A percentile compares a stretch with the other conserved stretches of the same genome.
Evolutionary conservation across 2,797 vertebrate genomes (phyloP).

Genomic region (Chanos chanos): DNA sequence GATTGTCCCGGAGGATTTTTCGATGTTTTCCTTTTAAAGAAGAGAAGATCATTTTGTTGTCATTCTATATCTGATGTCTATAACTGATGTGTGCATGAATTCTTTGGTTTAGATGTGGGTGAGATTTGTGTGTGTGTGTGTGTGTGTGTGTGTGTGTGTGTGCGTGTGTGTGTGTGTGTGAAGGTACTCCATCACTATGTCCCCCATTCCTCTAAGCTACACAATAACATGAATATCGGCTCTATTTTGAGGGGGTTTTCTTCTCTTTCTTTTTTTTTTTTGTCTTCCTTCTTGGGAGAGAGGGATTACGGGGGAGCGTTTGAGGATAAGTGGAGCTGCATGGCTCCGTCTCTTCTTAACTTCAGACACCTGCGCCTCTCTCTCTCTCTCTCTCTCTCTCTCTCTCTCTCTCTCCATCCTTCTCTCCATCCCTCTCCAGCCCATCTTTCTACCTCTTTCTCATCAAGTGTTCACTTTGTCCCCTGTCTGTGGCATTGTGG

Average conservation of each 20-base stretch:
- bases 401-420: slow-evolving; percentile 21
- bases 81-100: slow-evolving; percentile 13
- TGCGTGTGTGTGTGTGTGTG: slow-evolving; percentile 17
- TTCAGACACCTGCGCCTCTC: slow-evolving; percentile 56
- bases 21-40: no score
- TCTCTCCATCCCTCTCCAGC: slow-evolving; percentile 56
- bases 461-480: slow-evolving; percentile 83
- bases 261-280: slow-evolving; percentile 21
- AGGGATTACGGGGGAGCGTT: slow-evolving; percentile 25
- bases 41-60: no score
- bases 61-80: no score
- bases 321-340: slow-evolving; percentile 35
- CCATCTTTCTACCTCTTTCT: slow-evolving; percentile 70
- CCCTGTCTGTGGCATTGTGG: slow-evolving; percentile 75
- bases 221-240: background rate
- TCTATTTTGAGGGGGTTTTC: no score
- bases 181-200: no score
- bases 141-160: slow-evolving; percentile 16
- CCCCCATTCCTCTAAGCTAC: background rate
- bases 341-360: slow-evolving; percentile 39
- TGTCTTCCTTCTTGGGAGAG: slow-evolving; percentile 8
- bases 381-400: slow-evolving; percentile 9
- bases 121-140: slow-evolving; percentile 13
- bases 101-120: no score
- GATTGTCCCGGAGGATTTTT: no score